Base-by-base conservation (phyloP, 2,797 vertebrate genomes). In the Phylloscopus collybita region DNA sequence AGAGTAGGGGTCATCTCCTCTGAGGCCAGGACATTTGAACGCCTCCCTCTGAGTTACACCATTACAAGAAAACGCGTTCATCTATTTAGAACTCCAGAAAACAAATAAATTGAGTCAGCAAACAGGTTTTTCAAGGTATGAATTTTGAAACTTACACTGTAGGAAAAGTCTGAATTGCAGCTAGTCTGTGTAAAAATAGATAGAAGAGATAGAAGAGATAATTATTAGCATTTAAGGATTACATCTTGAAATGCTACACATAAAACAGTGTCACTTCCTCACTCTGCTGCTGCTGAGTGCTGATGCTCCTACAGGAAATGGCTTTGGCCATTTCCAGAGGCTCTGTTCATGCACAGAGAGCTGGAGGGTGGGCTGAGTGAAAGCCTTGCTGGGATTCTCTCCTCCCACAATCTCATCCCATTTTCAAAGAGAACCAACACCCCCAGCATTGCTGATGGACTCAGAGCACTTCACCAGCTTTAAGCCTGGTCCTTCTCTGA, bases 1-100 rank as follows among this genome's bases (percentile, higher is more conserved):
- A 45, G 95, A 91, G 82, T 27, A 75, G 59, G 73, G 89, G 89
- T 88, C 69, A 66, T 49, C 92, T 92, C 79, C 75, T 87, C 69
- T 51, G 91, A 83, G 81, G 42, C 50, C 88, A 75, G 50, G 56
- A 69, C 51, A 72, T 81, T 75, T 50, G 81, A 81, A 74, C 45
- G 34, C 34, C 67, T 92, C 91, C 61, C 74, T 71, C 72, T 67
- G 78, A 53, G 29, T 76, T 90, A 56, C 22, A 59, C 14, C 44
- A 59, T 32, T 50, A 44, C 53, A 59, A 59, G 27, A 83, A 89
- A 83, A 84, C 26, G 10, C 18, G 23, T 83, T 89, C 80, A 18
- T 44, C 36, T 89, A 36, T 27, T 85, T 87, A 87, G 30, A 78
- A 74, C 18, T 54, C 40, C 4, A 49, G 79, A 67, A 73, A 91